Percentiles rank a stretch among this genome's conserved stretches.
Evolutionary conservation across 1,140 invertebrate genomes (phyloP).

Genomic region (Orchesella cincta): DNA sequence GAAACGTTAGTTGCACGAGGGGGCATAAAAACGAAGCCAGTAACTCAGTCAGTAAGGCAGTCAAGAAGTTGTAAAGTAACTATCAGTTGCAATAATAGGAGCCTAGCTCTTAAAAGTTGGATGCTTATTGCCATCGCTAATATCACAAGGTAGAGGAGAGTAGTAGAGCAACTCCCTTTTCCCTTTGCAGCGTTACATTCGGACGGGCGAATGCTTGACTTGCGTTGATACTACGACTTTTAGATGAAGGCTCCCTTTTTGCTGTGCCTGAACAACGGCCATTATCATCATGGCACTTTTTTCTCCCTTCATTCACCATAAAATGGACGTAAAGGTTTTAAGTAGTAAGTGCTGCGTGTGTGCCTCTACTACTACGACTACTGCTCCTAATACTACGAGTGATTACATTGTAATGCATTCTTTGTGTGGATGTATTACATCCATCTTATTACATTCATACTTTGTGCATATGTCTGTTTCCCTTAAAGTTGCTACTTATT

Average conservation of each 20-base stretch:
- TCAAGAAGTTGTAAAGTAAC: not conserved
- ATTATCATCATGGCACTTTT: conserved; percentile 5
- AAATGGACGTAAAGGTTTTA: not conserved
- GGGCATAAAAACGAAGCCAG: not conserved
- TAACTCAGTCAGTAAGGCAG: not conserved
- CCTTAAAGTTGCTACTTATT: too few species aligned
- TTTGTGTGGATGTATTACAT: too few species aligned
- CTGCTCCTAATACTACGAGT: not conserved
- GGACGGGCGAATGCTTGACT: too few species aligned
- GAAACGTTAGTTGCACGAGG: not conserved
- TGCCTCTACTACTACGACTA: not conserved
- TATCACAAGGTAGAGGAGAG: conserved; percentile 4
- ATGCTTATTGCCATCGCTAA: not conserved
- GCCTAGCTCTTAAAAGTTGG: not conserved
- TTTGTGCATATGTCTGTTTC: not conserved
- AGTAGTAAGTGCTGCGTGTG: not conserved
- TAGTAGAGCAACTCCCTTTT: too few species aligned
- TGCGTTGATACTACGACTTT: too few species aligned
- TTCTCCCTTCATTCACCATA: not conserved
- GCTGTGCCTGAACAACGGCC: not conserved
- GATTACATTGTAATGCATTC: not conserved
- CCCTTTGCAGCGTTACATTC: too few species aligned
- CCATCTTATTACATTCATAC: too few species aligned
- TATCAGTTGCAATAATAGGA: conserved; percentile 13
- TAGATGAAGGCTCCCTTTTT: not conserved